Base-by-base conservation (phyloP, 2,113 vertebrate species). In the Tachysurus fulvidraco region DNA sequence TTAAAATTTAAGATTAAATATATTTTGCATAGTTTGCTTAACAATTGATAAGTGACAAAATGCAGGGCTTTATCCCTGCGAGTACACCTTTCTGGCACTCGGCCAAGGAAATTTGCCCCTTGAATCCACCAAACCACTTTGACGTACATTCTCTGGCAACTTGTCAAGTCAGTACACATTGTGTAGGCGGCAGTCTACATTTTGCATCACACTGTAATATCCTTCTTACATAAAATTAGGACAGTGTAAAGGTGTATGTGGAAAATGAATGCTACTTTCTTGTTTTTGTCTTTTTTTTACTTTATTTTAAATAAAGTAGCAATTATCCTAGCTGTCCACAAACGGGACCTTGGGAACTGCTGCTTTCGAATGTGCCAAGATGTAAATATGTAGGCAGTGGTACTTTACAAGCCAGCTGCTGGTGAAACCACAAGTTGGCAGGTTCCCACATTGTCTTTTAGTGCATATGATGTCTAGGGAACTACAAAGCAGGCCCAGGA, bases 141-240 rank as follows among this genome's bases (percentile, higher is more conserved):
- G 89, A 91, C 77, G 85, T 90, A 87, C 92, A 91, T 93, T 93
- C 90, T 93, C 91, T 93, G 93, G 92, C 93, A 91, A 86, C 85
- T 78, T 83, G 89, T 93, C 91, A 93, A 91, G 88, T 90, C 84
- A 88, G 87, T 89, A 81, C 83, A 54, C 85, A 90, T 90, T 81
- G 88, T 80, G 84, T 86, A 92, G 91, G 91, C 85, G 88, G 82
- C 36, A 85, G 79, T 87, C 78, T 19, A 86, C 88, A 87, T 83
- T 91, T 86, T 73, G 71, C 87, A 57, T 57, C 41, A 25, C 4
- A 17, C 14, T 69, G 36, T 87, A 82, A 62, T 4, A 81, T 80
- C 85, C 46, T 67, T 3, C 73, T 83, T 87, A 77, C 62, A 57
- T 89, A 44, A 88, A 87, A 69, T 57, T 54, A 59, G 65, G 59